These are phyloP conservation scores for Andrena trimmerana DNA, from an alignment of 2,888 invertebrate species.

Conservation along the genomic window DNA sequence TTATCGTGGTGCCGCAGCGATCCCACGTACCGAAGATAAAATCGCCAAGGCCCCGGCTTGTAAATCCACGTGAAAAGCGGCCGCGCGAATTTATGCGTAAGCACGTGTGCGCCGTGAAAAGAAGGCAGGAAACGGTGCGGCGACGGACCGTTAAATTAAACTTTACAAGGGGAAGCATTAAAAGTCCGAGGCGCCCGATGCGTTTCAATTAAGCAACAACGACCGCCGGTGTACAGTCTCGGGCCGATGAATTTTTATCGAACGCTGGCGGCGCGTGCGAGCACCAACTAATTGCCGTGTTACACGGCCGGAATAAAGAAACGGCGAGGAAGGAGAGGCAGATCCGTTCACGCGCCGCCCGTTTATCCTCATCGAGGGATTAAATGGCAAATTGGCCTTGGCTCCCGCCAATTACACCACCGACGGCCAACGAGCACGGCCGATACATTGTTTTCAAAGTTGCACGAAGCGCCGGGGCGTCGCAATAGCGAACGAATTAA, in stretches of 20 bases:
- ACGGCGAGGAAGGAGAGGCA: conserved; percentile 5
- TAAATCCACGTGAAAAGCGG: neutral
- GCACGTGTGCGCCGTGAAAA: conserved; percentile 13
- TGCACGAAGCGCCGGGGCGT: neutral
- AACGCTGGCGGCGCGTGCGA: neutral
- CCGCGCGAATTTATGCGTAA: conserved; percentile 29
- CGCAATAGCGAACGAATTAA: conserved; percentile 43
- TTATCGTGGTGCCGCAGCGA: neutral
- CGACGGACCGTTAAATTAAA: conserved; percentile 19
- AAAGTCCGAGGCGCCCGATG: conserved; percentile 10
- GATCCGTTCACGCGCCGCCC: conserved; percentile 49
- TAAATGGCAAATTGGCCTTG: conserved; percentile 62
- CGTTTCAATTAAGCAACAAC: conserved; percentile 49
- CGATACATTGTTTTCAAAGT: conserved; percentile 60
- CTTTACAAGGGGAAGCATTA: neutral
- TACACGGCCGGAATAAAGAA: conserved; percentile 15
- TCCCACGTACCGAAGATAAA: neutral
- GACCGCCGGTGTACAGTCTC: neutral
- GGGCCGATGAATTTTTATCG: conserved; percentile 41
- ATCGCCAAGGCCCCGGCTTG: neutral
- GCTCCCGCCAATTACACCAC: conserved; percentile 53
- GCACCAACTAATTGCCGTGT: conserved; percentile 40
- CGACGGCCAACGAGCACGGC: conserved; percentile 2
- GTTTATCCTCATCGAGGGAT: conserved; percentile 64
- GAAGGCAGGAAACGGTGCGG: neutral